Conservation (phyloP, 2,888 invertebrate species). For the Heliconius aoede region DNA sequence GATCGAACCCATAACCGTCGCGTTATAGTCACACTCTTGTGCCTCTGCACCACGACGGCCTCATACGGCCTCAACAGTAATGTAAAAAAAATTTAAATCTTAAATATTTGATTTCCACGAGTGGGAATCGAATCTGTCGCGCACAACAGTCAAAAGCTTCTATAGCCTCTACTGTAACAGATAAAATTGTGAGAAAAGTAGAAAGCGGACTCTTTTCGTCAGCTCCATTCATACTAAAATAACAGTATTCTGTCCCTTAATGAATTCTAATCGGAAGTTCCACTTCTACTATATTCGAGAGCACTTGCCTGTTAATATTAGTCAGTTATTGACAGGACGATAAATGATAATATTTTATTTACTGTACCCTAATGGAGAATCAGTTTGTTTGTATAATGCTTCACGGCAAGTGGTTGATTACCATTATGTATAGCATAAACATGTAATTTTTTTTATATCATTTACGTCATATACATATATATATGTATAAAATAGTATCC, state of each 20-base stretch:
- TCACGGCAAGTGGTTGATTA: constrained; percentile 29
- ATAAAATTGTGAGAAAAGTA: background rate
- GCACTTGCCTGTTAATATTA: constrained; percentile 39
- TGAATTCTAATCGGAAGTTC: background rate
- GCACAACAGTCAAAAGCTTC: background rate
- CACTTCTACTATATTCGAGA: constrained; percentile 11
- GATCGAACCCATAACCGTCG: background rate
- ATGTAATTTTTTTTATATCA: constrained; percentile 14
- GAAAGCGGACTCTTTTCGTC: background rate
- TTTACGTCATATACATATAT: background rate
- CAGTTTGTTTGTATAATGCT: constrained; percentile 17
- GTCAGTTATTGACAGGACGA: constrained; percentile 28
- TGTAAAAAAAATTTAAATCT: too few relatives aligned
- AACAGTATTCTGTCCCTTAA: background rate
- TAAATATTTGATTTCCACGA: background rate
- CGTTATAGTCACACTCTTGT: too few relatives aligned
- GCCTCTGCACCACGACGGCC: too few relatives aligned
- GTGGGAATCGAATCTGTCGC: background rate
- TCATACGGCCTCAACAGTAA: too few relatives aligned
- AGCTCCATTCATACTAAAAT: background rate
- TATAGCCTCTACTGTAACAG: background rate
- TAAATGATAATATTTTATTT: constrained; percentile 32
- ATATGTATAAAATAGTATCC: background rate
- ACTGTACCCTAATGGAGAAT: constrained; percentile 29
- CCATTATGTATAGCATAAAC: constrained; percentile 20